A percentile compares a stretch with the other conserved stretches of the same genome.
Conservation (phyloP, 2,113 vertebrate genomes). For the Daphoenositta chrysoptera region DNA sequence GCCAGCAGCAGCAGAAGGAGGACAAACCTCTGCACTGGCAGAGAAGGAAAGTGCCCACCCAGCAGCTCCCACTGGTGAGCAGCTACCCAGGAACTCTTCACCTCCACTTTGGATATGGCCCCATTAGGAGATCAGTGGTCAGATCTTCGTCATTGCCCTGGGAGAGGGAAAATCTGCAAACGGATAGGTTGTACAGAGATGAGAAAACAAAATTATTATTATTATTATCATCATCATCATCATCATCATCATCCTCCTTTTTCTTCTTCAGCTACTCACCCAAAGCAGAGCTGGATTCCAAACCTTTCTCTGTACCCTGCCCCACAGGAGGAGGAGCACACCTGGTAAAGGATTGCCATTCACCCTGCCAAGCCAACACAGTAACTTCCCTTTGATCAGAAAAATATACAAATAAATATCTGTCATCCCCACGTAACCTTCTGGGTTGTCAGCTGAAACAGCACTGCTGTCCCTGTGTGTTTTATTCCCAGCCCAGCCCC, state of each 20-base stretch:
- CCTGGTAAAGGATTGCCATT: background rate
- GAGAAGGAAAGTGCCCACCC: background rate
- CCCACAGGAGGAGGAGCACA: background rate
- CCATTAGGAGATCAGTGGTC: background rate
- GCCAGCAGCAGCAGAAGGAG: background rate
- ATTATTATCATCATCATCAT: too few relatives aligned
- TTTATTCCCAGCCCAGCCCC: background rate
- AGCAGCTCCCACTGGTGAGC: accelerated
- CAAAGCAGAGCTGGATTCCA: background rate
- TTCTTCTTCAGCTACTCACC: background rate
- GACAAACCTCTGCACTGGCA: accelerated
- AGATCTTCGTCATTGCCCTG: background rate
- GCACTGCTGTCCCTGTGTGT: background rate
- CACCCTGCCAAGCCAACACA: background rate
- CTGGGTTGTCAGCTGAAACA: background rate
- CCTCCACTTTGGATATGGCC: accelerated
- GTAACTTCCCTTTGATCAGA: background rate
- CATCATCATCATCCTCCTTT: background rate
- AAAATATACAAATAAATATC: background rate
- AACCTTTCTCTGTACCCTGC: accelerated
- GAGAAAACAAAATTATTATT: background rate
- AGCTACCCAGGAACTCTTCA: accelerated
- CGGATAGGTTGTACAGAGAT: background rate
- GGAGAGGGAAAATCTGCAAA: background rate
- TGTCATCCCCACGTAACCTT: background rate